Percentiles rank a stretch among this genome's conserved stretches.
Conservation (phyloP, 2,113 vertebrate genomes). For the Nanger granti region DNA sequence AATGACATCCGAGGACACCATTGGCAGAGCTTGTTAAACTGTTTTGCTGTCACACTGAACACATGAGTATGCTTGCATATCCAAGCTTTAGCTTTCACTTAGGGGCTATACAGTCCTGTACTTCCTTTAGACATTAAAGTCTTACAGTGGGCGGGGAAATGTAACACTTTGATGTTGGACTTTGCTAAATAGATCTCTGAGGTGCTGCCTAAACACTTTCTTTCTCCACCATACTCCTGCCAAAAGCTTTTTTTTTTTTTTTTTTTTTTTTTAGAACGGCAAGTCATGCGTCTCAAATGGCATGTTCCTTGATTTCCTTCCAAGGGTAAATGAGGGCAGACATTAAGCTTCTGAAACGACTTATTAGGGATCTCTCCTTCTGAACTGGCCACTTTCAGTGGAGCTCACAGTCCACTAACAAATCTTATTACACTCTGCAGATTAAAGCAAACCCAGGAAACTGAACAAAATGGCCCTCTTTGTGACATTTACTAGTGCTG, state of each 20-base stretch:
- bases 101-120: background rate
- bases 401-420: background rate
- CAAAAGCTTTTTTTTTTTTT: background rate
- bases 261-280: background rate
- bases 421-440: background rate
- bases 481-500: background rate
- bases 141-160: background rate
- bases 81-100: background rate
- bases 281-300: background rate
- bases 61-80: background rate
- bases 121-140: background rate
- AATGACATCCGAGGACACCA: background rate
- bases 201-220: background rate
- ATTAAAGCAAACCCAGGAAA: conserved; percentile 4
- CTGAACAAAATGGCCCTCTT: background rate
- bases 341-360: background rate
- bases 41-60: background rate
- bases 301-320: background rate
- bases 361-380: background rate
- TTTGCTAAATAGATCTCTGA: background rate
- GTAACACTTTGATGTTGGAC: background rate
- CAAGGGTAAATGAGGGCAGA: background rate
- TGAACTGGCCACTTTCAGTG: background rate
- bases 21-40: background rate
- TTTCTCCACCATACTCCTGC: background rate